These are phyloP conservation scores for Calameuta idolon DNA, from an alignment of 2,888 invertebrate species.

Conservation along the genomic window DNA sequence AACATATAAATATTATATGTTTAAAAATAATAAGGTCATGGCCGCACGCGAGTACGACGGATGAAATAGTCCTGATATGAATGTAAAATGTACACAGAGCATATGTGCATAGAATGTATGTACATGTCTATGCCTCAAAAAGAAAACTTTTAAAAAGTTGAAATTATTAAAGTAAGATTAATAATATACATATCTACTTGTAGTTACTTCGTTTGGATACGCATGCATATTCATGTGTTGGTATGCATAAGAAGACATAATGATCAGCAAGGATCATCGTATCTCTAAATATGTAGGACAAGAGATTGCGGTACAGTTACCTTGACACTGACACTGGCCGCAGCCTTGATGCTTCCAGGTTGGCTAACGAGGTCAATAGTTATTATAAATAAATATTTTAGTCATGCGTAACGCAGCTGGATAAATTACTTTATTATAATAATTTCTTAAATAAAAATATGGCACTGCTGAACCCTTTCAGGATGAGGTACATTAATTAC, in stretches of 20 bases:
- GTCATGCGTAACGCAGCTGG: neutral
- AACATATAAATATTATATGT: neutral
- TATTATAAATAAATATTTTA: constrained; percentile 8
- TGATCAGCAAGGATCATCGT: constrained; percentile 12
- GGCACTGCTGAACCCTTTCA: neutral
- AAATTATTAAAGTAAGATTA: neutral
- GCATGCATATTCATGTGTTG: constrained; percentile 21
- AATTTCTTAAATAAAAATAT: neutral
- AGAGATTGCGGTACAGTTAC: constrained; percentile 50
- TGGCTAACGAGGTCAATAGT: constrained; percentile 17
- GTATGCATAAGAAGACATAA: constrained; percentile 19
- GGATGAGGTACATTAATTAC: too few relatives aligned
- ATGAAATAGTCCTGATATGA: neutral
- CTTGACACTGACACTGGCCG: constrained; percentile 41
- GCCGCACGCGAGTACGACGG: neutral
- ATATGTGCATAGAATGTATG: neutral
- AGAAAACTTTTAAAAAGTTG: neutral
- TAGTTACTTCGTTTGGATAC: constrained; percentile 4
- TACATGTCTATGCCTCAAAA: neutral
- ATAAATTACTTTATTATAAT: neutral
- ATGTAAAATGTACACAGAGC: neutral
- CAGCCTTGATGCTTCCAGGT: constrained; percentile 39
- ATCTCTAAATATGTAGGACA: constrained; percentile 23
- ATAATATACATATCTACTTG: neutral
- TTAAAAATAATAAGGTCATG: neutral